Evolutionary conservation across 2,113 vertebrate genomes (phyloP).

Genomic region (Myodes glareolus): DNA sequence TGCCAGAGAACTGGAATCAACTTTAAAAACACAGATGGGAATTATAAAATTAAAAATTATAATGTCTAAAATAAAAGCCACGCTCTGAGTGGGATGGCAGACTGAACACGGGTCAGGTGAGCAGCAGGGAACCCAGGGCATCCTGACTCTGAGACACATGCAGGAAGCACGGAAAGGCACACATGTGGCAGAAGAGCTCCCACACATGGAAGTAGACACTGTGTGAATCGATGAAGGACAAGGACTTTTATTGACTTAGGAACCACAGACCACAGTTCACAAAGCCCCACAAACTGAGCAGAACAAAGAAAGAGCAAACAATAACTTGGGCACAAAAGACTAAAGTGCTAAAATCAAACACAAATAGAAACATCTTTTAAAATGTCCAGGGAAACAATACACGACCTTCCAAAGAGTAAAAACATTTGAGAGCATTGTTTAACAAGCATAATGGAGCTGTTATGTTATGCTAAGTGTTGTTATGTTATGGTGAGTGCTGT

Average conservation of each 20-base stretch:
- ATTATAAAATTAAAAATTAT: conserved; percentile 28
- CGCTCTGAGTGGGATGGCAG: background rate
- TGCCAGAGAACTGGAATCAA: background rate
- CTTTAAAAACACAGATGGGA: background rate
- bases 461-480: too few species aligned
- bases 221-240: background rate
- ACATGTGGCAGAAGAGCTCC: too few species aligned
- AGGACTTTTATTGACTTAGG: background rate
- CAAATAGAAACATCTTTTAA: background rate
- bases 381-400: background rate
- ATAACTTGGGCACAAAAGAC: background rate
- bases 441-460: background rate
- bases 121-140: background rate
- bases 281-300: background rate
- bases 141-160: background rate
- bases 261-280: background rate
- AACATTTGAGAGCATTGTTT: background rate
- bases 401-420: background rate
- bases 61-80: background rate
- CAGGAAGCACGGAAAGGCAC: background rate
- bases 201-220: too few species aligned
- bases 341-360: background rate
- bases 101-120: background rate
- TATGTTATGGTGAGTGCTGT: too few species aligned
- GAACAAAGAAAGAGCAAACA: background rate